Evolutionary conservation across 2,888 invertebrate genomes (phyloP), one percentile per base, ranked within the genome.

Genomic region (Cryptus armator): DNA sequence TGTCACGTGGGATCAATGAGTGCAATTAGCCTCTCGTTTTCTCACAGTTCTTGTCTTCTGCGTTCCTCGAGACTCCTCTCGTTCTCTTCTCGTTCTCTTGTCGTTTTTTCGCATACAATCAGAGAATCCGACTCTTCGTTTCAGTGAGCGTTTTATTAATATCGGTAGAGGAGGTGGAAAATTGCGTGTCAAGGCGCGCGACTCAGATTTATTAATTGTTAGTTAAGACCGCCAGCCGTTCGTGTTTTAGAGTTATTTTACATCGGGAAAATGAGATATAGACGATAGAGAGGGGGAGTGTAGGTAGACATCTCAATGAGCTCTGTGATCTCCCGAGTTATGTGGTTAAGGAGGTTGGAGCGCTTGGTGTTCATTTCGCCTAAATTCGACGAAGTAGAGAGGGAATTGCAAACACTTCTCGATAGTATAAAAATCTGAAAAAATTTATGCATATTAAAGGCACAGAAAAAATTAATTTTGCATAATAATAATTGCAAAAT

Each of bases 1-100:
- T 71, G 80, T 43, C 75, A 80, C 71, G 83, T 85, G 71, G 46
- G 72, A 76, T 75, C 68, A 79, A 51, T 83, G 76, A 66, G 79
- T 74, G 68, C 64, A 76, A 83, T 80, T 83, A 83, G 77, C 24
- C 44, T 64, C 62, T 67, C 53, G 51, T 75, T 48, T 80, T 75
- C 75, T 76, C 81, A 51, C 68, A 68, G 43, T 72, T 68, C 80
- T 75, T 53, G 44, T 67, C 76, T 78, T 48, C 48, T 78, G 64
- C 76, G 44, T 67, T 74, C 32, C 48, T 46, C 74, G 70, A 37
- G 62, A 29, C 32, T 80, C 29, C n/a, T 29, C 32, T 16, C 56
- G 75, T 29, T 67, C 16, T 37, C 16, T 14, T 14, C 37, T 37
- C 16, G 29, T n/a, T 29, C 29, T 2, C 29, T 48, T 32, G 29